Evolutionary conservation across 2,888 invertebrate species (phyloP), one percentile per base, ranked within the genome.

Genomic region (Bombylius major): DNA sequence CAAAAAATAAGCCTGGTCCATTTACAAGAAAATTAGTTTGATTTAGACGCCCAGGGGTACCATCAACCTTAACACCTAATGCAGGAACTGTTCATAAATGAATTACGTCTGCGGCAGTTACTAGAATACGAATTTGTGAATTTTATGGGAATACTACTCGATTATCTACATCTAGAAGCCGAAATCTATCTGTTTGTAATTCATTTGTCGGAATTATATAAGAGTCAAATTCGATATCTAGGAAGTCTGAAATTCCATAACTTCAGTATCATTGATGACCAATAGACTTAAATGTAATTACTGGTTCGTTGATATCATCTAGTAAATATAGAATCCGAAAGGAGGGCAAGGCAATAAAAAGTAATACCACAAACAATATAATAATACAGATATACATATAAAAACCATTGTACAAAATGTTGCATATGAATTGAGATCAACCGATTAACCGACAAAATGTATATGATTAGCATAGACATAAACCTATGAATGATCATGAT

Each of bases 151-250:
- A 56, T 63, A 79, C 64, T 66, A 80, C 70, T 64, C 79, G 80
- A 66, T 83, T 83, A 75, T 83, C 82, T 0, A 82, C 82, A 70
- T 82, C 81, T 75, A 83, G 68, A 67, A 82, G 62, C 0, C 82
- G 82, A 66, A 82, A 82, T 56, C 23, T 23, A 23, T 23, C 23
- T 23, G 23, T 23, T 23, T 23, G 23, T 23, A 23, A 23, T 23
- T 82, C 80, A 64, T 82, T 82, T 67, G 82, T 61, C 80, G 23
- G 23, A 23, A 23, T 23, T 23, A 23, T 23, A 3, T 23, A 23
- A 3, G 23, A 23, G 23, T 23, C 78, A 75, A 79, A 80, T 74
- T 76, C 75, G 67, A 78, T 70, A 65, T 75, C 71, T 63, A 71
- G 64, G 66, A 80, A 81, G 66, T 81, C 79, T 50, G 78, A 76